These are phyloP conservation scores for Empidonax traillii DNA, from an alignment of 2,113 vertebrate genomes.

Conservation along the genomic window DNA sequence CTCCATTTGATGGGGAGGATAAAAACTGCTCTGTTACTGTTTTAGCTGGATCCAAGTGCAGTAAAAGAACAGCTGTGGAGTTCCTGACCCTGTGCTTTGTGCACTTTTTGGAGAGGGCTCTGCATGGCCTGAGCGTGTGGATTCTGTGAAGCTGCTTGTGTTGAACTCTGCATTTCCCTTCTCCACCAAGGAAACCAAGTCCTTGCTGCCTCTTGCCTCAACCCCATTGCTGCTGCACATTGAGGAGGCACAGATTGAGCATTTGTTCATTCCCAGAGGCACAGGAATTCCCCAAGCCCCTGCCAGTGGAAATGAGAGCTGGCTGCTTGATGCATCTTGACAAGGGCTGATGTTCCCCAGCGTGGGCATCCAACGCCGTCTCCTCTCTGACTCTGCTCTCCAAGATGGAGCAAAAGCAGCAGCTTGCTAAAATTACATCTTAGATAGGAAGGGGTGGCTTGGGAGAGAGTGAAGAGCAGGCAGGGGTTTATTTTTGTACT, in stretches of 20 bases:
- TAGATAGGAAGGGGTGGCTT: background rate
- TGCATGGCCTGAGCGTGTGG: background rate
- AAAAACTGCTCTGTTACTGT: background rate
- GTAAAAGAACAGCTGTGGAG: background rate
- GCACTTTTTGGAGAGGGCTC: background rate
- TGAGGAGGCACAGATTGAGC: background rate
- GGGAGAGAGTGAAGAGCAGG: background rate
- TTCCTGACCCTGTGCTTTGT: background rate
- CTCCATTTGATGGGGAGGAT: background rate
- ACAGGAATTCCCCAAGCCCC: constrained; percentile 33
- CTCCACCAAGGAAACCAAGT: background rate
- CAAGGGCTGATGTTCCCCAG: background rate
- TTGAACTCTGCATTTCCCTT: background rate
- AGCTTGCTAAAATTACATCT: background rate
- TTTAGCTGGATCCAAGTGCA: background rate
- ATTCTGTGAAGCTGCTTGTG: background rate
- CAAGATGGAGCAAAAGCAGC: background rate
- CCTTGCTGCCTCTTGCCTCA: background rate
- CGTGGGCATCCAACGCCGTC: background rate
- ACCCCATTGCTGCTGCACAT: background rate
- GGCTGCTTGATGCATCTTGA: constrained; percentile 1
- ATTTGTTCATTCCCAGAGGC: background rate
- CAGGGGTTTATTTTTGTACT: background rate
- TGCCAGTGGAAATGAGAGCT: background rate
- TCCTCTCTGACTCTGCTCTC: background rate